These are phyloP conservation scores for Drosophila anomelani DNA, from an alignment of 2,888 invertebrate species.

Conservation along the genomic window DNA sequence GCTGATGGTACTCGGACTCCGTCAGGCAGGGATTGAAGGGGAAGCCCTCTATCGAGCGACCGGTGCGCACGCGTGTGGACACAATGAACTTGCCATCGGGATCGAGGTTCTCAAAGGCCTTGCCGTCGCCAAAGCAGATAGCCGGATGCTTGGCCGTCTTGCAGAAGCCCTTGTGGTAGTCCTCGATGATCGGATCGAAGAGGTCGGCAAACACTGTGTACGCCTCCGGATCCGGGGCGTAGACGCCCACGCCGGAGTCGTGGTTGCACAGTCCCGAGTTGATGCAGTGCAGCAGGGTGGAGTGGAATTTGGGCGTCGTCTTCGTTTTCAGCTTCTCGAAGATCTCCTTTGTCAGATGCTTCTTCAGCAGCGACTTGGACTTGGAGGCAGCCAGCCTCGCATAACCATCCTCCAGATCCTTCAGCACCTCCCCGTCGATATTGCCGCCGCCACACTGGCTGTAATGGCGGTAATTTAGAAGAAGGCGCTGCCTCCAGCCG, in stretches of 20 bases:
- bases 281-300: constrained; percentile 95
- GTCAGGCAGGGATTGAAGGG: constrained; percentile 98
- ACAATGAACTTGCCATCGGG: constrained; percentile 95
- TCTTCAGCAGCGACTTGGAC: constrained; percentile 97
- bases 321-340: constrained; percentile 95
- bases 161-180: constrained; percentile 97
- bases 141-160: constrained; percentile 96
- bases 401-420: constrained; percentile 95
- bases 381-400: constrained; percentile 93
- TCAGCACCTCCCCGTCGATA: constrained; percentile 87
- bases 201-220: constrained; percentile 96
- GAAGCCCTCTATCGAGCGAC: constrained; percentile 95
- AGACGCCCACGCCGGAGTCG: constrained; percentile 98
- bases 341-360: constrained; percentile 94
- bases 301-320: constrained; percentile 94
- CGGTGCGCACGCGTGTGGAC: constrained; percentile 97
- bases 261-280: constrained; percentile 98
- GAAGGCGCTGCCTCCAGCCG: background rate
- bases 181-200: constrained; percentile 98
- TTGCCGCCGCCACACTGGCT: background rate
- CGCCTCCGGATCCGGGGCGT: constrained; percentile 98
- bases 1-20: constrained; percentile 97
- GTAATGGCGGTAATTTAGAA: background rate
- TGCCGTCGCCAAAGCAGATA: constrained; percentile 96
- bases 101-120: constrained; percentile 95